Base-by-base conservation (phyloP, 1,140 invertebrate genomes). In the Drosophila neocordata region DNA sequence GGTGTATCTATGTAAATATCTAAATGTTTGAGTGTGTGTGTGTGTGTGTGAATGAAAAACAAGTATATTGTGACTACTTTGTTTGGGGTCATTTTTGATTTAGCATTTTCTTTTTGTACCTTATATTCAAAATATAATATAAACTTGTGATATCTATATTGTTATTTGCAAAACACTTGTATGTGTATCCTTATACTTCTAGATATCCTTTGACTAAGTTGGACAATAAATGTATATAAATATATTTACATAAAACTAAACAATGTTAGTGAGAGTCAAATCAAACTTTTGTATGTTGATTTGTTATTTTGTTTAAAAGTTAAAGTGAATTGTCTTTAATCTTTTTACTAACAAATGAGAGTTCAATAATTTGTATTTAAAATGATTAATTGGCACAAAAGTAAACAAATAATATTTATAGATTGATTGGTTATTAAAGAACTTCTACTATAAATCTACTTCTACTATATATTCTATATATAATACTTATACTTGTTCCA, bases 1-100 rank as follows among this genome's bases (percentile, higher is more conserved):
- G 2, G 2, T 31, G 6, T 31, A 31, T 31, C 27, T 31, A 31
- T 31, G 27, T 31, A 31, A 31, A 31, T 31, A 31, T 31, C 27
- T 31, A 31, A 6, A 1, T 41, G 11, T 56, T 13, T 38, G 9
- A 48, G 22, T 65, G 7, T 20, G 24, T 13, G 27, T 9, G 9
- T 8, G 22, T 60, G 13, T 51, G 13, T 67, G n/a, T 44, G 18
- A 65, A 8, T 15, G 41, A n/a, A n/a, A n/a, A n/a, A n/a, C n/a
- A n/a, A n/a, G n/a, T n/a, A n/a, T 48, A 38, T 48, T 70, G 31
- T 15, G 9, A 11, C 41, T 20, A 56, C 58, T 74, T 65, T 76
- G 74, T 72, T 72, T 52, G 15, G 34, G 35, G 51, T 53, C 48
- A 20, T 18, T 41, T 68, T 68, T 37, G 18, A 11, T 62, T 66